Percentiles rank a stretch among this genome's conserved stretches.
These are phyloP conservation scores for Tolmerus cingulatus DNA, from an alignment of 2,888 invertebrate genomes.

Conservation along the genomic window DNA sequence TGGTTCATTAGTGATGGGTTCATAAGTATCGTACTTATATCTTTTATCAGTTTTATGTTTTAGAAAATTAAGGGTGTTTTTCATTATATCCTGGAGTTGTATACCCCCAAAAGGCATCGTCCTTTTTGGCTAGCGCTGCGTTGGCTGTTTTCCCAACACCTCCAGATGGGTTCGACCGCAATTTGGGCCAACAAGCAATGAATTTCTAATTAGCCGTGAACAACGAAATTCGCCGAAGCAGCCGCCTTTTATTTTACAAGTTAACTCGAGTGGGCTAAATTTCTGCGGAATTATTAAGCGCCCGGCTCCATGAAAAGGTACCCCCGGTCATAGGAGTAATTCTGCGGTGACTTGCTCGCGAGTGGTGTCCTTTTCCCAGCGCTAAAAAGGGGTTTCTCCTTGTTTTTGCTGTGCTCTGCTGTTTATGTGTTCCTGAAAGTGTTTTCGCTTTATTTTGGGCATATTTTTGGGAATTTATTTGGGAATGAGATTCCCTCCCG, in stretches of 20 bases:
- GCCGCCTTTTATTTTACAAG: constrained; percentile 9
- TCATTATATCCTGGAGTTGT: neutral
- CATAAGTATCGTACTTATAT: neutral
- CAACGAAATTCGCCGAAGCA: neutral
- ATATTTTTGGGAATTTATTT: neutral
- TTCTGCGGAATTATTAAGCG: constrained; percentile 3
- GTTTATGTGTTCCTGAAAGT: neutral
- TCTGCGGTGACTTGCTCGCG: neutral
- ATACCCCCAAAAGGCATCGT: neutral
- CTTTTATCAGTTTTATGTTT: neutral
- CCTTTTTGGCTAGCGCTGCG: neutral
- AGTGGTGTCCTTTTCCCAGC: neutral
- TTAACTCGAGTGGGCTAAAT: constrained; percentile 3
- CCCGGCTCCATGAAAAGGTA: neutral
- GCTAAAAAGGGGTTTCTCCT: neutral
- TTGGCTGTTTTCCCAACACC: neutral
- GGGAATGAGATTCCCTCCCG: neutral
- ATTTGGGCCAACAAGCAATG: constrained; percentile 1
- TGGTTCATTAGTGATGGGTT: neutral
- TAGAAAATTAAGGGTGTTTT: neutral
- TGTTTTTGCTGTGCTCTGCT: neutral
- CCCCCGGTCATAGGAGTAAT: neutral
- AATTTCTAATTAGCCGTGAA: constrained; percentile 2
- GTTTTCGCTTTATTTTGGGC: neutral
- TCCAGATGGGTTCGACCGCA: neutral